These are phyloP conservation scores for Spea bombifrons DNA, from an alignment of 2,113 vertebrate species.

Conservation along the genomic window DNA sequence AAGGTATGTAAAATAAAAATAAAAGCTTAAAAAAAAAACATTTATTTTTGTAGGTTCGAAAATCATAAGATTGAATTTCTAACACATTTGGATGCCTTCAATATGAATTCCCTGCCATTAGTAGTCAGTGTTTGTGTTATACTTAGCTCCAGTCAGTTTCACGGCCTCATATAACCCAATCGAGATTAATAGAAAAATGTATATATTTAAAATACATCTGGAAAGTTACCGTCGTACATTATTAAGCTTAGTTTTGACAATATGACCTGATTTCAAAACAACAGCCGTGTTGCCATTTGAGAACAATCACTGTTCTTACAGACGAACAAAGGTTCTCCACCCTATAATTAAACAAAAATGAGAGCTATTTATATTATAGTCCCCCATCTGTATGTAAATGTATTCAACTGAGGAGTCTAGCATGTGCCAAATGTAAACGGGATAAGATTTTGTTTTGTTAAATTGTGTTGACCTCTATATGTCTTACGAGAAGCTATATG, in stretches of 20 bases:
- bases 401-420: background rate
- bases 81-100: too few relatives aligned
- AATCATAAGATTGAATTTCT: too few relatives aligned
- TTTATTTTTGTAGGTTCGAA: too few relatives aligned
- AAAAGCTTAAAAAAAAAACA: too few relatives aligned
- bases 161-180: too few relatives aligned
- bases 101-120: too few relatives aligned
- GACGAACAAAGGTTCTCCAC: constrained; percentile 20
- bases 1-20: constrained; percentile 9
- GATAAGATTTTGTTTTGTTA: too few relatives aligned
- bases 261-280: constrained; percentile 10
- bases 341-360: constrained; percentile 29
- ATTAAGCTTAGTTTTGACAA: constrained; percentile 3
- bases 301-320: constrained; percentile 3
- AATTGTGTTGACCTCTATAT: constrained; percentile 1
- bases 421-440: background rate
- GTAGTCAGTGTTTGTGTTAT: too few relatives aligned
- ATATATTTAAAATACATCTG: background rate
- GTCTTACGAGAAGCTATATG: too few relatives aligned
- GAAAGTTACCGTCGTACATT: background rate
- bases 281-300: background rate
- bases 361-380: constrained; percentile 16
- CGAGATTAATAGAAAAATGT: background rate
- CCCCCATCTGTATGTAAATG: constrained; percentile 16
- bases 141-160: too few relatives aligned